phyloP scores from a whole-genome alignment of 2,113 vertebrate genomes.

The Amia ocellicauda region DNA sequence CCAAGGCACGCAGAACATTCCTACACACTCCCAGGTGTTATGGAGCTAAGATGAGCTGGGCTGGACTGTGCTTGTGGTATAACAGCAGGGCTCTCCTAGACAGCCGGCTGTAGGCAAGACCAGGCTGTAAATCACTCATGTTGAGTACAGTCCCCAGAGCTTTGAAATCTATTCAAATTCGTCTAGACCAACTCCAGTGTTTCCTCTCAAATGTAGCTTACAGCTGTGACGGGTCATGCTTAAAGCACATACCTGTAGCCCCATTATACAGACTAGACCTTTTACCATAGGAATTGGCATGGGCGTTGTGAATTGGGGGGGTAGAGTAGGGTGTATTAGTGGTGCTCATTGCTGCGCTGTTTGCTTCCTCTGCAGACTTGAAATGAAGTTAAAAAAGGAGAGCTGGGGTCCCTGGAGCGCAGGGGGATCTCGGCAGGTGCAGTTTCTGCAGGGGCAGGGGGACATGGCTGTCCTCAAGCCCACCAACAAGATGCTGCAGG shows the following conservation, averaged over 20 bases:
- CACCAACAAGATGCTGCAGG: slow-evolving; percentile 89
- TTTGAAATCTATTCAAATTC: no score
- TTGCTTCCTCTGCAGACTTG: slow-evolving; percentile 68
- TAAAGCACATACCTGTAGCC: no score
- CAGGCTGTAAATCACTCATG: neutral
- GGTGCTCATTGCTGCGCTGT: neutral
- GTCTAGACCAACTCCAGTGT: neutral
- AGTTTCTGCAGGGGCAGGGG: slow-evolving; percentile 84
- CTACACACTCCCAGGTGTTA: no score
- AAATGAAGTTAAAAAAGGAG: slow-evolving; percentile 96
- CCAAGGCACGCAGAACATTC: no score
- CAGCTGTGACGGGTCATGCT: slow-evolving; percentile 9
- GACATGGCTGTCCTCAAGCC: slow-evolving; percentile 79
- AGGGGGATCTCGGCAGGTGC: slow-evolving; percentile 82
- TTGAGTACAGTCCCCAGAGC: neutral
- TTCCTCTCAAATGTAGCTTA: neutral
- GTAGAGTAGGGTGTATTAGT: no score
- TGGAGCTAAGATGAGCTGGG: no score
- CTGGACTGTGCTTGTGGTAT: no score
- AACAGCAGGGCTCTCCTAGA: no score
- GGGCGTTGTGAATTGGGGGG: no score
- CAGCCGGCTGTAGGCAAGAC: no score
- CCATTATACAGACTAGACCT: no score
- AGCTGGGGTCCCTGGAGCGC: slow-evolving; percentile 93
- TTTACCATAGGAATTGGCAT: no score